Evolutionary conservation across 2,113 vertebrate genomes (phyloP), one percentile per base, ranked within the genome.

Genomic region (Aramus guarauna): DNA sequence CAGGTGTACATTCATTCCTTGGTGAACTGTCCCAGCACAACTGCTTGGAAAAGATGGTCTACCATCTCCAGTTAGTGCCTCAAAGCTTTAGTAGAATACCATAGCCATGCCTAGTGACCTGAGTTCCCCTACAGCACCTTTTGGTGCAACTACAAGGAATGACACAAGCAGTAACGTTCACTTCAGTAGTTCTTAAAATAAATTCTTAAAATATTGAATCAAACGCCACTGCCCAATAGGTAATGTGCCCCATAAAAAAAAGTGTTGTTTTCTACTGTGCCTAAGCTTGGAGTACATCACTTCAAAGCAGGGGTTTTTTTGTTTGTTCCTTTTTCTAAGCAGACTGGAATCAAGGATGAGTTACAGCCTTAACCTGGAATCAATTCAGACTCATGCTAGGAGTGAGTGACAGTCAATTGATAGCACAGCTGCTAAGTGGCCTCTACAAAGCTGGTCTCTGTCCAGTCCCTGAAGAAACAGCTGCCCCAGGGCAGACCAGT

Each of bases 141-240:
- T 69, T 22, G 12, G 17, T 23, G 30, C 0, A 0, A 73, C 64
- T 39, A 21, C 53, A 67, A 23, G 41, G 12, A 91, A 48, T 2
- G 1, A 16, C 30, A 45, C 18, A 53, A 80, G 30, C 52, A 48
- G 37, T 23, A 80, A 34, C 0, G 0, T 14, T 78, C 8, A 64
- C 59, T 87, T 84, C 63, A 68, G 39, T 5, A 59, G 34, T 11
- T 55, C 5, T 1, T 27, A 59, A 47, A 53, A 79, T 6, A 34
- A 71, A 15, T 30, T 10, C 22, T 69, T n/a, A n/a, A n/a, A n/a
- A n/a, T n/a, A 15, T 27, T n/a, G 23, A 66, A 66, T 37, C 30
- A 75, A 39, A 47, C 0, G 0, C 15, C 17, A 56, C 29, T 56
- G 17, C 12, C 24, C 22, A 34, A 39, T 0, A 59, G 21, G 24